Conservation (phyloP, 1,140 invertebrate species). For the Drosophila athabasca region DNA sequence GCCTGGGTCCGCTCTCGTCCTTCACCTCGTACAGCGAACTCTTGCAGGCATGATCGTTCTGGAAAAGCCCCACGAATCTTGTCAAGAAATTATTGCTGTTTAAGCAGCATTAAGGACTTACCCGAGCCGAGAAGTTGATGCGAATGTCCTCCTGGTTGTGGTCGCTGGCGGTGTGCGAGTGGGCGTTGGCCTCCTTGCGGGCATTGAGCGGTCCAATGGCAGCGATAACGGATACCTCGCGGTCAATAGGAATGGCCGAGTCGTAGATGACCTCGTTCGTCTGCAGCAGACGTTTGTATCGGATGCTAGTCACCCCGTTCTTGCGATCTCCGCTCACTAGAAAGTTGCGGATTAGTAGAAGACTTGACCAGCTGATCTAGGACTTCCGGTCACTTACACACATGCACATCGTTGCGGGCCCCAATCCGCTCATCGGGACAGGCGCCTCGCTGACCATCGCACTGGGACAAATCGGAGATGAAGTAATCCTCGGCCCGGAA, state of each 20-base stretch:
- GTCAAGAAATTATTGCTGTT: background rate
- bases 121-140: slow-evolving; percentile 88
- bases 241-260: slow-evolving; percentile 87
- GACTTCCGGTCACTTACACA: slow-evolving; percentile 84
- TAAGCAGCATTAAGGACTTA: slow-evolving; percentile 19
- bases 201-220: slow-evolving; percentile 93
- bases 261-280: slow-evolving; percentile 90
- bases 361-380: background rate
- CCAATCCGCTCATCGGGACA: slow-evolving; percentile 93
- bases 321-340: slow-evolving; percentile 88
- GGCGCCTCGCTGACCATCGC: slow-evolving; percentile 91
- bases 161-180: slow-evolving; percentile 87
- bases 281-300: slow-evolving; percentile 89
- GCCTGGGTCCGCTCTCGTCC: slow-evolving; percentile 85
- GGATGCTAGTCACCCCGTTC: slow-evolving; percentile 92
- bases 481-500: slow-evolving; percentile 94
- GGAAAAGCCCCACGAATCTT: background rate
- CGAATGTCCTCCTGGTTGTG: slow-evolving; percentile 90
- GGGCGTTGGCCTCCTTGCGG: slow-evolving; percentile 92
- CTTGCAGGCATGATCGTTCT: slow-evolving; percentile 82
- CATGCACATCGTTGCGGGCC: slow-evolving; percentile 90
- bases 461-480: slow-evolving; percentile 92
- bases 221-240: slow-evolving; percentile 91
- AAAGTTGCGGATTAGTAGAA: background rate
- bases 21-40: slow-evolving; percentile 83